Evolutionary conservation across 1,140 invertebrate genomes (phyloP).

Genomic region (Rhagoletis zephyria): DNA sequence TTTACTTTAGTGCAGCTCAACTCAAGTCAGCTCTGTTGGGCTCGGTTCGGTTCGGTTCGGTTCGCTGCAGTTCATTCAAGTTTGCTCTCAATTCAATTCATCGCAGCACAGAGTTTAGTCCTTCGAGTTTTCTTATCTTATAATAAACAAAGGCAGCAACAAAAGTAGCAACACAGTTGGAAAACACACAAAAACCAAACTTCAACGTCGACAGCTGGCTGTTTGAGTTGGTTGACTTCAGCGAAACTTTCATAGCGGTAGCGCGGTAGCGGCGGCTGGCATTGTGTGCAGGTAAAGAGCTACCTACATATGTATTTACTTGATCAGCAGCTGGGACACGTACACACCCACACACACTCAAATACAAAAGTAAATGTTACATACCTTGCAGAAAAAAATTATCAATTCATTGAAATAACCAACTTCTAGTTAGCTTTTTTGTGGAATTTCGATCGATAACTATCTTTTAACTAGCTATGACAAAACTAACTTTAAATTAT

Average conservation of each 20-base stretch:
- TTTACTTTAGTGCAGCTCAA: neutral
- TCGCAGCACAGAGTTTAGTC: neutral
- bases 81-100: conserved; percentile 22
- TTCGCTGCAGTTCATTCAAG: conserved; percentile 12
- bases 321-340: neutral
- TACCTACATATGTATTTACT: neutral
- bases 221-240: conserved; percentile 51
- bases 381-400: no score
- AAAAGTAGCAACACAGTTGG: conserved; percentile 3
- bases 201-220: conserved; percentile 33
- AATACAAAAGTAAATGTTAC: neutral
- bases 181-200: conserved; percentile 22
- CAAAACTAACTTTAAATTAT: no score
- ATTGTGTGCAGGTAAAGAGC: neutral
- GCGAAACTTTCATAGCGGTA: neutral
- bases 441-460: no score
- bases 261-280: neutral
- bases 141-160: neutral
- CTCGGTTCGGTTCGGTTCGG: neutral
- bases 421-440: no score
- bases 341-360: neutral
- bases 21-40: neutral
- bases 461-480: no score
- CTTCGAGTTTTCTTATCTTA: conserved; percentile 26
- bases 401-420: no score